Conservation (phyloP, 92 coral and sea anemone species). For the Porites divaricata region DNA sequence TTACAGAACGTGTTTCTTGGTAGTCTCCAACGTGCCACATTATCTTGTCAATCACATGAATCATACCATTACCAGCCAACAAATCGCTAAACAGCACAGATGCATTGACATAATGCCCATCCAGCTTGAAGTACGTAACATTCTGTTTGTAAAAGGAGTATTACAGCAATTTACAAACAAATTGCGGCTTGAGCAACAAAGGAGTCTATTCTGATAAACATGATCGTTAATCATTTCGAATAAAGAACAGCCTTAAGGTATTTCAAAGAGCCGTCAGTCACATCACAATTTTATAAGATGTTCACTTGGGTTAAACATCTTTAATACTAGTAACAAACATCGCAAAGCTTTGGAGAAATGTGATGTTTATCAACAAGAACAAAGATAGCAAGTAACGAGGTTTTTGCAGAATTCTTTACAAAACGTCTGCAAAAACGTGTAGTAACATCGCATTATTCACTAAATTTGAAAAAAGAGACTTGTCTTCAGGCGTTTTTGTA, state of each 20-base stretch:
- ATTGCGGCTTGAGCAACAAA: neutral
- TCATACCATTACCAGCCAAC: slow-evolving; percentile 87
- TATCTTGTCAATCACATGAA: slow-evolving; percentile 77
- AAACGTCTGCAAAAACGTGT: too few species aligned
- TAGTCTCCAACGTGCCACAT: slow-evolving; percentile 75
- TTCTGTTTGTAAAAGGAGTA: slow-evolving; percentile 4
- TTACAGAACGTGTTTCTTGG: slow-evolving; percentile 56
- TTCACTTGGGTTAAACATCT: too few species aligned
- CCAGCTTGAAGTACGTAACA: slow-evolving; percentile 59
- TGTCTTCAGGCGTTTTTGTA: too few species aligned
- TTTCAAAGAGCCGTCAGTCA: too few species aligned
- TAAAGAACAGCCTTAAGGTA: neutral
- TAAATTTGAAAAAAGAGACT: too few species aligned
- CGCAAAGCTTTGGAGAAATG: too few species aligned
- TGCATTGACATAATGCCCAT: slow-evolving; percentile 67
- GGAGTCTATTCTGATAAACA: neutral
- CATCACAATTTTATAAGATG: too few species aligned
- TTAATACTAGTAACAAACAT: too few species aligned
- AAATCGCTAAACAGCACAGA: slow-evolving; percentile 72
- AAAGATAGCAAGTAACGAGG: too few species aligned
- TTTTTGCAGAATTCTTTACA: too few species aligned
- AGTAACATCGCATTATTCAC: too few species aligned
- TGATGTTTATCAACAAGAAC: too few species aligned
- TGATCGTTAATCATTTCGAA: neutral
- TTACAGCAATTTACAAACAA: neutral